Evolutionary conservation across 2,888 invertebrate genomes (phyloP).

Genomic region (Dynastes maya): DNA sequence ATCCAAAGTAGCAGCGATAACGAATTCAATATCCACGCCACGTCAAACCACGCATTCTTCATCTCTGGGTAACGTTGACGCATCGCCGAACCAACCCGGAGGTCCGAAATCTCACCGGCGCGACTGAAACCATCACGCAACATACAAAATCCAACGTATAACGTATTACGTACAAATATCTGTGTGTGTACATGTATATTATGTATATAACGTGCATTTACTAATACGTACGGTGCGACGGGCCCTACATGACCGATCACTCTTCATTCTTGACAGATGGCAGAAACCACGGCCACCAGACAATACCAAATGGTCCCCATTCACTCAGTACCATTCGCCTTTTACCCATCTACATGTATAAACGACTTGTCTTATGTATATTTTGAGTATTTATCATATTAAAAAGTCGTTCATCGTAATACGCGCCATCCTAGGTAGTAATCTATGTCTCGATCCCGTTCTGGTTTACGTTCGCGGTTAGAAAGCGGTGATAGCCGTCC

Average conservation of each 20-base stretch:
- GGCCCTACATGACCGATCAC: conserved; percentile 69
- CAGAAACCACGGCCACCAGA: conserved; percentile 66
- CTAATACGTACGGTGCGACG: conserved; percentile 60
- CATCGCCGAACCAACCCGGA: conserved; percentile 35
- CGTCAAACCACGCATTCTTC: conserved; percentile 34
- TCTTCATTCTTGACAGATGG: conserved; percentile 69
- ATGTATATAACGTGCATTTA: conserved; percentile 51
- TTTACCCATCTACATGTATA: conserved; percentile 55
- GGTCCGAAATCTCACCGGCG: conserved; percentile 39
- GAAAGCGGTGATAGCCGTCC: neutral
- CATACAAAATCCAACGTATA: neutral
- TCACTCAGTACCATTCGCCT: conserved; percentile 57
- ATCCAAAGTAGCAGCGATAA: conserved; percentile 50
- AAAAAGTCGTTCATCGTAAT: conserved; percentile 59
- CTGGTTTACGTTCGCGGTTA: conserved; percentile 50
- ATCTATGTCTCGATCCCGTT: conserved; percentile 22
- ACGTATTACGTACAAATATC: neutral
- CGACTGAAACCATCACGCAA: neutral
- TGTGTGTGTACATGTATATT: neutral
- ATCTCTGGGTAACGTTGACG: conserved; percentile 22
- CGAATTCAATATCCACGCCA: conserved; percentile 44
- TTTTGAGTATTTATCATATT: conserved; percentile 68
- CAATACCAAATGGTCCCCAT: conserved; percentile 66
- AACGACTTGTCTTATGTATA: conserved; percentile 62
- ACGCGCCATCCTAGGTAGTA: conserved; percentile 45